These are phyloP conservation scores for Ectropis grisescens DNA, from an alignment of 1,140 invertebrate genomes.

Conservation along the genomic window DNA sequence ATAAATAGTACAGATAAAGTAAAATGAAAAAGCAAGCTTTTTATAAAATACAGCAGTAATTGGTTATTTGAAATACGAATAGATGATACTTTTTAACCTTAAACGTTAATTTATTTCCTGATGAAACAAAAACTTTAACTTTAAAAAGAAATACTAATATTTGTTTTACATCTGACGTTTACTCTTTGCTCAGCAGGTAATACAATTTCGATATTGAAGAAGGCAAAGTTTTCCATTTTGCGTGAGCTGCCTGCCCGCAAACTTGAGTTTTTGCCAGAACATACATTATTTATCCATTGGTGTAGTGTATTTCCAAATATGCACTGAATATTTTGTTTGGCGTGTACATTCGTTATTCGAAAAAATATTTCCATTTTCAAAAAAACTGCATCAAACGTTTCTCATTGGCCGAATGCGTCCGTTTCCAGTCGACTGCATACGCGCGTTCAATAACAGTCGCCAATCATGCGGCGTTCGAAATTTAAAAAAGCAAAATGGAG, in stretches of 20 bases:
- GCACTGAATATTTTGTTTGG: background rate
- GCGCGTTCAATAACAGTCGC: slow-evolving; percentile 40
- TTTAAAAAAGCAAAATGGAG: slow-evolving; percentile 57
- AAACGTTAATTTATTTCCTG: background rate
- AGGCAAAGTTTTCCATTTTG: slow-evolving; percentile 47
- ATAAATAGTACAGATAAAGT: too few species aligned
- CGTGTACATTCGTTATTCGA: background rate
- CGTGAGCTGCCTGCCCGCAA: slow-evolving; percentile 22
- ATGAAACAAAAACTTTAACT: background rate
- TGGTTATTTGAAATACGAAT: too few species aligned
- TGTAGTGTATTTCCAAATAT: background rate
- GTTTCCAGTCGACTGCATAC: slow-evolving; percentile 32
- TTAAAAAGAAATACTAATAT: background rate
- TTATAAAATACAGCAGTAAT: too few species aligned
- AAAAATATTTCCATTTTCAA: slow-evolving; percentile 7
- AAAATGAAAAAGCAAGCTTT: too few species aligned
- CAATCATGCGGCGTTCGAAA: slow-evolving; percentile 51
- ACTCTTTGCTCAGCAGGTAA: slow-evolving; percentile 18
- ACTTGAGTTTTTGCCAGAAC: slow-evolving; percentile 21
- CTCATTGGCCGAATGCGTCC: slow-evolving; percentile 22
- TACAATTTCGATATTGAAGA: slow-evolving; percentile 49
- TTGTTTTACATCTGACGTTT: background rate
- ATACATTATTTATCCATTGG: slow-evolving; percentile 12
- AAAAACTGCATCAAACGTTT: slow-evolving; percentile 11
- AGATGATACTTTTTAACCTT: background rate